Conservation (phyloP, 2,113 vertebrate genomes). For the Clinocottus analis region DNA sequence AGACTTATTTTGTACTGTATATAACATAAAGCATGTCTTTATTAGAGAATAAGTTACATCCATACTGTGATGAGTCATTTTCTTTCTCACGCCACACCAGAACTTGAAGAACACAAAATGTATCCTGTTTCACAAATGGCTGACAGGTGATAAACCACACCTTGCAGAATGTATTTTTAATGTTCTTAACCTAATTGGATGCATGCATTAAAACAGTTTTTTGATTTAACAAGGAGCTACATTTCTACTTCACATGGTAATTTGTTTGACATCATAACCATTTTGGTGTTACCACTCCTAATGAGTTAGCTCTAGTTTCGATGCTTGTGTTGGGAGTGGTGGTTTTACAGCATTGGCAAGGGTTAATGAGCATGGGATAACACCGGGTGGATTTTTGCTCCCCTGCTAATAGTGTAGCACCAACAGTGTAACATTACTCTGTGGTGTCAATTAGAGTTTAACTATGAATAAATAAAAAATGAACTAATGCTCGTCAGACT, state of each 20-base stretch:
- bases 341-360: slow-evolving; percentile 60
- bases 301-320: slow-evolving; percentile 56
- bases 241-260: slow-evolving; percentile 4
- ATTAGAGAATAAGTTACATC: slow-evolving; percentile 12
- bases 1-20: slow-evolving; percentile 4
- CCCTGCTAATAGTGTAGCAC: slow-evolving; percentile 39
- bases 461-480: slow-evolving; percentile 11
- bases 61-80: slow-evolving; percentile 23
- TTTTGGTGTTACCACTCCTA: slow-evolving; percentile 40
- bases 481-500: slow-evolving; percentile 19
- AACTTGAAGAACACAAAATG: slow-evolving; percentile 9
- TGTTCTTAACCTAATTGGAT: slow-evolving; percentile 13
- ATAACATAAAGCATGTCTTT: slow-evolving; percentile 11
- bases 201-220: not conserved
- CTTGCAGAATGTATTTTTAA: slow-evolving; percentile 4
- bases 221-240: slow-evolving; percentile 16
- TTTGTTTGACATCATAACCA: slow-evolving; percentile 31
- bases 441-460: slow-evolving; percentile 41
- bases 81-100: not conserved
- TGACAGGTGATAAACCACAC: slow-evolving; percentile 16
- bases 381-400: slow-evolving; percentile 42
- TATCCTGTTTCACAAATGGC: slow-evolving; percentile 22
- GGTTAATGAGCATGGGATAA: slow-evolving; percentile 63
- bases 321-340: slow-evolving; percentile 42
- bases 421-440: slow-evolving; percentile 23